phyloP scores from a whole-genome alignment of 2,888 invertebrate species.

The Caenorhabditis wallacei region DNA sequence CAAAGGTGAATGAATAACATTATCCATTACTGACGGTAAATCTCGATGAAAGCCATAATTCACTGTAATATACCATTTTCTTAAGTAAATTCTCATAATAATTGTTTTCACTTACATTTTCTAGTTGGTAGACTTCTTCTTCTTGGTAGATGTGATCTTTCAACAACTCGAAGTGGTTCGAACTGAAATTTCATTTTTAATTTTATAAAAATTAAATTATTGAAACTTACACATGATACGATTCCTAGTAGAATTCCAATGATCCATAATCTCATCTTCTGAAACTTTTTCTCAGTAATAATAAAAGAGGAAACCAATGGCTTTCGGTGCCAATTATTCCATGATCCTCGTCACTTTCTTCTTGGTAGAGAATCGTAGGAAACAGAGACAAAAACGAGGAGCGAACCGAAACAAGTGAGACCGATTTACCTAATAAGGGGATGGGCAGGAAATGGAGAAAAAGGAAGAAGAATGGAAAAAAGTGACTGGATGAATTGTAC shows the following conservation, averaged over 20 bases:
- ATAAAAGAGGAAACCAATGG: conserved; percentile 11
- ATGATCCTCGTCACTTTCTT: conserved; percentile 51
- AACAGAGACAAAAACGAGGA: conserved; percentile 31
- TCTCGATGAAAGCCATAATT: conserved; percentile 64
- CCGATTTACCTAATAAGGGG: conserved; percentile 63
- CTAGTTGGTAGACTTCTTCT: conserved; percentile 48
- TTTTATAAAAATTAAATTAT: background rate
- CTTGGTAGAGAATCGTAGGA: conserved; percentile 12
- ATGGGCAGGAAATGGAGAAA: conserved; percentile 43
- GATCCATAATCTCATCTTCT: conserved; percentile 46
- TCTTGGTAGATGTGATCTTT: conserved; percentile 46
- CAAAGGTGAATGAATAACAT: conserved; percentile 61
- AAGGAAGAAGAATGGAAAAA: background rate
- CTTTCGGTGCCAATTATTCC: conserved; percentile 48
- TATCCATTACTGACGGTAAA: conserved; percentile 59
- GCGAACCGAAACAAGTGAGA: conserved; percentile 56
- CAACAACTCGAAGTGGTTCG: conserved; percentile 49
- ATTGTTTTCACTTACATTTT: conserved; percentile 54
- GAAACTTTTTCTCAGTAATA: conserved; percentile 23
- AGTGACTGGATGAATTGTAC: conserved; percentile 31
- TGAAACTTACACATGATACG: conserved; percentile 35
- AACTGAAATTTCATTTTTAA: conserved; percentile 30
- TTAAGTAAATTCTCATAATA: background rate
- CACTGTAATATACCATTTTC: conserved; percentile 13
- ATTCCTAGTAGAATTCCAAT: conserved; percentile 23